A percentile compares a stretch with the other conserved stretches of the same genome.
These are phyloP conservation scores for Miichthys miiuy DNA, from an alignment of 2,797 vertebrate genomes.

Conservation along the genomic window DNA sequence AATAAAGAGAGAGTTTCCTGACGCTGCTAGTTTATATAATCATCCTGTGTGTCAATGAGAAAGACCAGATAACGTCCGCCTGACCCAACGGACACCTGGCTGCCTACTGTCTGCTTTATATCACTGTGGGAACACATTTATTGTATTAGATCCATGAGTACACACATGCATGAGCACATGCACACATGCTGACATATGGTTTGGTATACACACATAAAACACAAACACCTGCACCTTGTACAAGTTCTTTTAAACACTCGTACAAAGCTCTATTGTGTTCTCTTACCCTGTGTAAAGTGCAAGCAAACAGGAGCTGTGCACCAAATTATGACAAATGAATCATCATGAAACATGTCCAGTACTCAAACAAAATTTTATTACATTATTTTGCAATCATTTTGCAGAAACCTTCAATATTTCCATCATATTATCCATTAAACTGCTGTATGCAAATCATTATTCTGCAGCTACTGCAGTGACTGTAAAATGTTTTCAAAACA, in stretches of 20 bases:
- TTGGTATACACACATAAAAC: not conserved
- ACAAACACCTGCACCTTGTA: not conserved
- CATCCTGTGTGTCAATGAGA: conserved; percentile 44
- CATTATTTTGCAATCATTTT: not conserved
- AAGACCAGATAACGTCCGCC: conserved; percentile 42
- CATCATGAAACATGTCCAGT: not conserved
- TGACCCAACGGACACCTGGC: conserved; percentile 42
- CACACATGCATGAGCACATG: not conserved
- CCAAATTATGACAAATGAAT: not conserved
- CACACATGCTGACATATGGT: not conserved
- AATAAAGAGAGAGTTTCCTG: conserved; percentile 36
- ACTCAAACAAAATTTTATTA: not conserved
- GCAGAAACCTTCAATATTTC: not conserved
- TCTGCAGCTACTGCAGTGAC: not conserved
- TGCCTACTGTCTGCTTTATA: conserved; percentile 25
- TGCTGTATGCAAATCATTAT: not conserved
- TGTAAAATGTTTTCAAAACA: not conserved
- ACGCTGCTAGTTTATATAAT: conserved; percentile 41
- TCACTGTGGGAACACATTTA: conserved; percentile 23
- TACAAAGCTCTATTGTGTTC: not conserved
- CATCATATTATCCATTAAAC: not conserved
- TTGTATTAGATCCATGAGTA: not conserved
- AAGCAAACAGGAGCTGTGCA: not conserved
- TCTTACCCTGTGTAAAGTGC: not conserved
- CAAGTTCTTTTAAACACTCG: not conserved